A percentile compares a stretch with the other conserved stretches of the same genome.
phyloP scores from a whole-genome alignment of 2,113 vertebrate species.

The Python bivittatus region DNA sequence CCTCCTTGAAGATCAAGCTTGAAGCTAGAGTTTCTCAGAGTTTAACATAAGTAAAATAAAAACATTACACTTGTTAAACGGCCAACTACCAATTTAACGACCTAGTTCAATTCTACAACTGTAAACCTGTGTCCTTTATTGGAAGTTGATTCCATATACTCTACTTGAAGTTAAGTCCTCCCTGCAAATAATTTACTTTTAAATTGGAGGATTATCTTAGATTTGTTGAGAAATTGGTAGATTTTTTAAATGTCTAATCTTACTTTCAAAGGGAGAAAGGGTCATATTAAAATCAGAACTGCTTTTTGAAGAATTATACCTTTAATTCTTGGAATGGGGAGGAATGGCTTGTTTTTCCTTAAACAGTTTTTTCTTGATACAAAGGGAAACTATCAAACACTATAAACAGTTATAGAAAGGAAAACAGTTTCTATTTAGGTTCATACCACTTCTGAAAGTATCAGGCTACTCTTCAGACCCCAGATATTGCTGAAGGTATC shows the following conservation, averaged over 20 bases:
- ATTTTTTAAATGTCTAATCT: not conserved
- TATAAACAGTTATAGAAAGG: not conserved
- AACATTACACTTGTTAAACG: not conserved
- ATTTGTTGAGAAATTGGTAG: not conserved
- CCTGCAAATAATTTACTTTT: not conserved
- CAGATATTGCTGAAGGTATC: not conserved
- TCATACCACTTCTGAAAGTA: not conserved
- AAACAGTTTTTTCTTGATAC: not conserved
- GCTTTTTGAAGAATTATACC: not conserved
- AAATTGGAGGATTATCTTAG: not conserved
- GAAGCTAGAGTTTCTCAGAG: not conserved
- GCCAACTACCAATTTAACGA: not conserved
- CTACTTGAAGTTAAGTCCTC: not conserved
- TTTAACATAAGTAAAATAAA: not conserved
- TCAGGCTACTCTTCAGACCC: not conserved
- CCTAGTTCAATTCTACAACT: not conserved
- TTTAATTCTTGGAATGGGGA: not conserved
- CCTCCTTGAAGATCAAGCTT: not conserved
- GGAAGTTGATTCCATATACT: not conserved
- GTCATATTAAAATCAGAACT: not conserved
- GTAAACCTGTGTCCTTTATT: not conserved
- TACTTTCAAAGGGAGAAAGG: not conserved
- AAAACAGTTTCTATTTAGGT: not conserved
- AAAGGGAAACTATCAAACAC: not conserved
- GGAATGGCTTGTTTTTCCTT: not conserved